Evolutionary conservation across 2,113 vertebrate genomes (phyloP).

Genomic region (Pelodiscus sinensis): DNA sequence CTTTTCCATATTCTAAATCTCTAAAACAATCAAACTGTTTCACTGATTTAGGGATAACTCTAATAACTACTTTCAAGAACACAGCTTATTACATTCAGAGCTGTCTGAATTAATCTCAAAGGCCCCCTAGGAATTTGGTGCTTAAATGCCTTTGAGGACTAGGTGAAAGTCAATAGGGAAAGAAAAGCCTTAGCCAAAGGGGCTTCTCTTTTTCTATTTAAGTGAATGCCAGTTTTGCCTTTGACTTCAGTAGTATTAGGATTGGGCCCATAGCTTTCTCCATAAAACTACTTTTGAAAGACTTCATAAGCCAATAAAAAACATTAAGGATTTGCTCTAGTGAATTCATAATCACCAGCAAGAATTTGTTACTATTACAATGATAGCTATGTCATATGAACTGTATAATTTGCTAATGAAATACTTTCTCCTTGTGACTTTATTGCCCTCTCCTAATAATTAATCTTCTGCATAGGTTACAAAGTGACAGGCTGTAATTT

Average conservation of each 20-base stretch:
- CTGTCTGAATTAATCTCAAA: background rate
- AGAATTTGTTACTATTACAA: slow-evolving; percentile 26
- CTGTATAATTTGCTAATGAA: slow-evolving; percentile 38
- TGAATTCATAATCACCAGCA: slow-evolving; percentile 19
- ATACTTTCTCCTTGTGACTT: slow-evolving; percentile 27
- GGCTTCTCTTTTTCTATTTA: background rate
- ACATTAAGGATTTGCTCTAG: background rate
- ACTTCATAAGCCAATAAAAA: slow-evolving; percentile 27
- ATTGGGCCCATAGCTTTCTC: background rate
- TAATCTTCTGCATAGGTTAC: slow-evolving; percentile 23
- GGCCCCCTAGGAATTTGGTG: background rate
- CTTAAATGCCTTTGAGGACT: background rate
- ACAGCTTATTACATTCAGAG: background rate
- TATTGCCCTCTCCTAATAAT: slow-evolving; percentile 45
- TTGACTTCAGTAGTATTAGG: background rate
- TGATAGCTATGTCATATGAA: background rate
- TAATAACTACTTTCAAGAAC: background rate
- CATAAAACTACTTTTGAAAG: slow-evolving; percentile 1
- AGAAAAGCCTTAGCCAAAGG: background rate
- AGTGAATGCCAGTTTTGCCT: background rate
- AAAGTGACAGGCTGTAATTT: slow-evolving; percentile 29
- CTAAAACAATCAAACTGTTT: background rate
- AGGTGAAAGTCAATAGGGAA: background rate
- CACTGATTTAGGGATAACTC: slow-evolving; percentile 4
- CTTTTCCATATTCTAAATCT: slow-evolving; percentile 1